Evolutionary conservation across 2,888 invertebrate genomes (phyloP), one percentile per base, ranked within the genome.

Genomic region (Drosophila meridionalis): DNA sequence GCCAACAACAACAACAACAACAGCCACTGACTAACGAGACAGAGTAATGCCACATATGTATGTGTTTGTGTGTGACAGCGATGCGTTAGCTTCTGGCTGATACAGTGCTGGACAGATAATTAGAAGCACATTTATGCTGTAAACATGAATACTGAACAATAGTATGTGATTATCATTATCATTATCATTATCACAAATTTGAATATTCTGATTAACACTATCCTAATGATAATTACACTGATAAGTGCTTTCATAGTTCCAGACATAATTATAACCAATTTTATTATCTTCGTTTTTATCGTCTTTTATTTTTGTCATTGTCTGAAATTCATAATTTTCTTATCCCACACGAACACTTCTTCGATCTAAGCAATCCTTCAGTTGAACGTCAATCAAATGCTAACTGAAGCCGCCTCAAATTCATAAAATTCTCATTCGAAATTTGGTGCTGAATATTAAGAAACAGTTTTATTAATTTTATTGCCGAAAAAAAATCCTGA

Each of bases 11-110:
- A 57, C 40, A 75, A 68, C 66, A 78, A 6, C 45, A 28, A 34
- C 32, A 20, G 32, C 65, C 69, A 64, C 59, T 59, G 78, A 78
- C 87, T 76, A 87, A 87, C 89, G 82, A 87, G 84, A 76, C 64
- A 70, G 73, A 61, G 80, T 79, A 73, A 87, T 81, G 62, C 70
- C 14, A 59, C 66, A 67, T 67, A 76, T 48, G 32, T 67, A 76
- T 48, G 32, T 42, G 47, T 28, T 11, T 60, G 26, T 36, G 52
- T 57, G 38, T 59, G 26, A 43, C 45, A 53, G 40, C 45, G 20
- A 14, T 32, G n/a, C 50, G 63, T n/a, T 36, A 14, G 72, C 50
- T 34, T 26, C 36, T 53, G 36, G 38, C 43, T 26, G 14, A 12
- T 8, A 75, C 79, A 67, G 36, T 53, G 26, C 38, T 4, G 30